Percentiles rank a stretch among this genome's conserved stretches.
phyloP scores from a whole-genome alignment of 2,888 invertebrate species.

The Malacosoma neustria region DNA sequence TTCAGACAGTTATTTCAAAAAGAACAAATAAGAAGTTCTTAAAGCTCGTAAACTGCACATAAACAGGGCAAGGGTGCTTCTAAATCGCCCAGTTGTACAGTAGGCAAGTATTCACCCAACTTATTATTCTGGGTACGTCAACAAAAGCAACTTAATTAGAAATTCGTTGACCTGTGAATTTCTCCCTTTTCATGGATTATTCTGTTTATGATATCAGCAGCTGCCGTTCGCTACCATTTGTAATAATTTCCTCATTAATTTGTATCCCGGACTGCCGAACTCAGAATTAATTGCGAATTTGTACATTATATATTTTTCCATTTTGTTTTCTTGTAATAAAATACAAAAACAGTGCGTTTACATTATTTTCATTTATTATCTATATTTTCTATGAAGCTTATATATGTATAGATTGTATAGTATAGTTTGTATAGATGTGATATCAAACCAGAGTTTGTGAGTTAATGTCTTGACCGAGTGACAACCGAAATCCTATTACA shows the following conservation, averaged over 20 bases:
- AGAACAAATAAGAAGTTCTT: not conserved
- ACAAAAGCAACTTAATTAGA: constrained; percentile 34
- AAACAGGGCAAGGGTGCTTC: not conserved
- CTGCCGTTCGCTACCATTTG: constrained; percentile 24
- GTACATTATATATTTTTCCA: too few relatives aligned
- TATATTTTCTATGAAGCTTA: too few relatives aligned
- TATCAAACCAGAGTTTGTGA: too few relatives aligned
- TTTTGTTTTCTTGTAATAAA: too few relatives aligned
- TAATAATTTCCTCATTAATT: constrained; percentile 29
- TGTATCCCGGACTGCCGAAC: constrained; percentile 22
- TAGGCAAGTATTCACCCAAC: constrained; percentile 6
- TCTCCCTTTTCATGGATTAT: constrained; percentile 24
- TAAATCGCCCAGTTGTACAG: not conserved
- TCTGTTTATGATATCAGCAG: constrained; percentile 36
- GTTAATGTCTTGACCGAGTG: too few relatives aligned
- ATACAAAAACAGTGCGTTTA: too few relatives aligned
- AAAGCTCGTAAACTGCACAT: not conserved
- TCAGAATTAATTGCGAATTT: constrained; percentile 21
- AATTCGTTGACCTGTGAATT: constrained; percentile 37
- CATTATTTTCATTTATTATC: too few relatives aligned
- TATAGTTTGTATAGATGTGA: too few relatives aligned
- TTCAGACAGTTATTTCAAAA: too few relatives aligned
- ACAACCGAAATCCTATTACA: too few relatives aligned
- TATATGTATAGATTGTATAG: too few relatives aligned
- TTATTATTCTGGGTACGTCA: constrained; percentile 29